Evolutionary conservation across 2,888 invertebrate species (phyloP).

Genomic region (Electrophaes corylata): DNA sequence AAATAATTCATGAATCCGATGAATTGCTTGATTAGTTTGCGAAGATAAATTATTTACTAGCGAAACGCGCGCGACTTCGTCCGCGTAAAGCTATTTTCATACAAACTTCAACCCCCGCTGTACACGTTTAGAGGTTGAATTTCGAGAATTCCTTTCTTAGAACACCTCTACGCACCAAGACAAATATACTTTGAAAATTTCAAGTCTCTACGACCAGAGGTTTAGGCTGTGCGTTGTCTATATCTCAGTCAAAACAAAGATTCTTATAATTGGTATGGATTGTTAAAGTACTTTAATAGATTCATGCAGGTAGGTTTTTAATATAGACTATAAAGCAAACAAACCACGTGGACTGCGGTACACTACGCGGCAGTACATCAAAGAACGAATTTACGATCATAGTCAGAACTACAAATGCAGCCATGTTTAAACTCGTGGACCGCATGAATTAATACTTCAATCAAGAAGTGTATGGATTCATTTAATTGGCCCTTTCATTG

Average conservation of each 20-base stretch:
- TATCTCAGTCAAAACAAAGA: too few relatives aligned
- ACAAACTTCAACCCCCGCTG: too few relatives aligned
- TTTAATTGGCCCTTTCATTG: slow-evolving; percentile 22
- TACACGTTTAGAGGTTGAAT: too few relatives aligned
- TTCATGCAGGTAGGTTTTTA: background rate
- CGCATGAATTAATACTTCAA: slow-evolving; percentile 22
- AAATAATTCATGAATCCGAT: slow-evolving; percentile 34
- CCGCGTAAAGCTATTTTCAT: too few relatives aligned
- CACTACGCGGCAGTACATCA: slow-evolving; percentile 46
- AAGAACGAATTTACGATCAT: slow-evolving; percentile 56
- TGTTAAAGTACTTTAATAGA: slow-evolving; percentile 6
- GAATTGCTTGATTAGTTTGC: slow-evolving; percentile 21
- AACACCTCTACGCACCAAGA: too few relatives aligned
- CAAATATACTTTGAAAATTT: too few relatives aligned
- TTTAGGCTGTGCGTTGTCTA: too few relatives aligned
- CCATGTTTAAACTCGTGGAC: slow-evolving; percentile 37
- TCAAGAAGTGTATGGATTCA: slow-evolving; percentile 34
- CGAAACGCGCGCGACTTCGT: too few relatives aligned
- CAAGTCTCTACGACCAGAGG: too few relatives aligned
- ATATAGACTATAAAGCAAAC: slow-evolving; percentile 9
- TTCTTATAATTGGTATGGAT: too few relatives aligned
- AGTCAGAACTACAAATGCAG: slow-evolving; percentile 41
- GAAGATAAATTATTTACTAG: too few relatives aligned
- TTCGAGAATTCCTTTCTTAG: too few relatives aligned
- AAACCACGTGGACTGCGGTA: background rate